phyloP scores from a whole-genome alignment of 2,888 invertebrate species.

The Megaustenia siamemsis region DNA sequence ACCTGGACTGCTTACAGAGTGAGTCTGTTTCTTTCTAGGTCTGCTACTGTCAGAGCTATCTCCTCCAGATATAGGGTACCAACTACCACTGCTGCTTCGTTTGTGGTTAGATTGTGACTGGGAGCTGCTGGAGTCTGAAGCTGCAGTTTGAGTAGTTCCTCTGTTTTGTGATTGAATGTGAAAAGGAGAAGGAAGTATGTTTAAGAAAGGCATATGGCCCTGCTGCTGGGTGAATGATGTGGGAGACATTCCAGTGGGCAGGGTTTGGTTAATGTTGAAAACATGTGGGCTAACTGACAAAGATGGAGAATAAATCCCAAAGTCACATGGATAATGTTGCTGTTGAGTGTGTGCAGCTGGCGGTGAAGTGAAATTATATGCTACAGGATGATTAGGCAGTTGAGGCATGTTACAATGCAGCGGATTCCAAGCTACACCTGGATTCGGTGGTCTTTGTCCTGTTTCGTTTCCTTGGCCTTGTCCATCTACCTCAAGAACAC shows the following conservation, averaged over 20 bases:
- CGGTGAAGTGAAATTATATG: slow-evolving; percentile 41
- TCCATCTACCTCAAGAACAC: slow-evolving; percentile 71
- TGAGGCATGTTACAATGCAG: slow-evolving; percentile 49
- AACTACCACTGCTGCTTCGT: slow-evolving; percentile 53
- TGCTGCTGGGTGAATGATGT: slow-evolving; percentile 25
- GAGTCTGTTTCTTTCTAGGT: slow-evolving; percentile 56
- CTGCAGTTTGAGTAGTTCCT: slow-evolving; percentile 34
- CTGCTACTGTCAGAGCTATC: slow-evolving; percentile 70
- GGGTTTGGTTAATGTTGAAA: slow-evolving; percentile 24
- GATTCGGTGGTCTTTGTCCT: slow-evolving; percentile 42
- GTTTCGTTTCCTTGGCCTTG: slow-evolving; percentile 68
- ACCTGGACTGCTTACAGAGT: slow-evolving; percentile 38
- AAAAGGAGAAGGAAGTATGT: slow-evolving; percentile 53
- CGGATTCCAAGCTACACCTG: slow-evolving; percentile 54
- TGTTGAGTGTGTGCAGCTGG: slow-evolving; percentile 37
- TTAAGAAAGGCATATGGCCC: slow-evolving; percentile 12
- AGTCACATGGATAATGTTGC: slow-evolving; percentile 53
- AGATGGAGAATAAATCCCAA: slow-evolving; percentile 26
- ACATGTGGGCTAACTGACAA: slow-evolving; percentile 22
- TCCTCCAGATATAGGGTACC: slow-evolving; percentile 62
- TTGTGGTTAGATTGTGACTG: slow-evolving; percentile 54
- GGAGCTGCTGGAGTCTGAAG: slow-evolving; percentile 54
- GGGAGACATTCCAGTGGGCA: slow-evolving; percentile 23
- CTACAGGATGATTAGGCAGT: slow-evolving; percentile 40
- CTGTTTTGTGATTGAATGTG: slow-evolving; percentile 42